Conservation (phyloP, 1,140 invertebrate species). For the Akabosia matsudoensis region DNA sequence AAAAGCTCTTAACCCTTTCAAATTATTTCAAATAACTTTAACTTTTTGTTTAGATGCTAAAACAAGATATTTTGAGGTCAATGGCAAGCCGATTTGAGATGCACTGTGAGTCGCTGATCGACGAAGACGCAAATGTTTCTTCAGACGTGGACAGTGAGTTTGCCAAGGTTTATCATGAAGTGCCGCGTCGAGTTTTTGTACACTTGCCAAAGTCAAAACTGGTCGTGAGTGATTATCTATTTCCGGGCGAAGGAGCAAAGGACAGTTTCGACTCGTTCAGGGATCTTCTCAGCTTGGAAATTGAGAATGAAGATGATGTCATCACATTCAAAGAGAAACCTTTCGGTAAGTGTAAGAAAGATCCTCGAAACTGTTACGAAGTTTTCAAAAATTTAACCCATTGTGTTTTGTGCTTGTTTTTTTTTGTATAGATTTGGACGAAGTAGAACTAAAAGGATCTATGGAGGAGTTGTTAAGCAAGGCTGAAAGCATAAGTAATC, state of each 20-base stretch:
- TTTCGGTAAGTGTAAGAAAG: slow-evolving; percentile 34
- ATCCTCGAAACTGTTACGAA: neutral
- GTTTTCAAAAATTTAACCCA: neutral
- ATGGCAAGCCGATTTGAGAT: slow-evolving; percentile 72
- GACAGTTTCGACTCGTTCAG: slow-evolving; percentile 69
- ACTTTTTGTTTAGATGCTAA: slow-evolving; percentile 57
- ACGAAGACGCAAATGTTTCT: slow-evolving; percentile 66
- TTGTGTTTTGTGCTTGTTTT: neutral
- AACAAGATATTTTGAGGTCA: slow-evolving; percentile 73
- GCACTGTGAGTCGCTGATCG: slow-evolving; percentile 78
- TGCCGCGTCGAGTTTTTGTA: slow-evolving; percentile 71
- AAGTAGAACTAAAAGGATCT: slow-evolving; percentile 35
- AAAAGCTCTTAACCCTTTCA: neutral
- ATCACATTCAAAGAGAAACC: slow-evolving; percentile 62
- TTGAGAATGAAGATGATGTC: slow-evolving; percentile 61
- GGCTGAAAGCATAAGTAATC: slow-evolving; percentile 30
- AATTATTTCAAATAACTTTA: slow-evolving; percentile 23
- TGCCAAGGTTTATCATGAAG: slow-evolving; percentile 59
- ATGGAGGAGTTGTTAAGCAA: slow-evolving; percentile 42
- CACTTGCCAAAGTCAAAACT: slow-evolving; percentile 62
- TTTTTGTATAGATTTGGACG: slow-evolving; percentile 32
- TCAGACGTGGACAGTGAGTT: neutral
- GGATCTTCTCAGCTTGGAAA: slow-evolving; percentile 67
- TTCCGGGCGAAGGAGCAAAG: slow-evolving; percentile 72
- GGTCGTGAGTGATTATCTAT: slow-evolving; percentile 76